phyloP scores from a whole-genome alignment of 1,140 invertebrate species.

The Stegodyphus dumicola region DNA sequence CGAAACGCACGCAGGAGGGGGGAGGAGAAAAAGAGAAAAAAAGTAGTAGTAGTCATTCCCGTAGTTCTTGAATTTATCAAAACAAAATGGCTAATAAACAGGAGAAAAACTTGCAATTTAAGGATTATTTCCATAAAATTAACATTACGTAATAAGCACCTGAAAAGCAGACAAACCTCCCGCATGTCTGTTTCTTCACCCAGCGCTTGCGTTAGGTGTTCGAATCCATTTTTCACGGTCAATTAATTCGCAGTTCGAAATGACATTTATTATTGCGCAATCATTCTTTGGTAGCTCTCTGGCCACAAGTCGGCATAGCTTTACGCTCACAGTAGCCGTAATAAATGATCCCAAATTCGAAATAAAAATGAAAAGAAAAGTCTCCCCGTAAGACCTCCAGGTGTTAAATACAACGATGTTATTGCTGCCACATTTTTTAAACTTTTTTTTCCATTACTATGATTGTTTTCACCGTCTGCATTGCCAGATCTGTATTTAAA shows the following conservation, averaged over 20 bases:
- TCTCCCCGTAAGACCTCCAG: constrained; percentile 19
- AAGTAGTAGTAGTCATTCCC: no score
- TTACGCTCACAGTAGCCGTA: constrained; percentile 14
- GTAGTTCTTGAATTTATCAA: no score
- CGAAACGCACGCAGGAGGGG: no score
- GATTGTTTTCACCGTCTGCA: no score
- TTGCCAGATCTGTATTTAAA: neutral
- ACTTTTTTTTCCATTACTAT: no score
- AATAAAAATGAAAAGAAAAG: constrained; percentile 18
- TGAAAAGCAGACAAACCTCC: no score
- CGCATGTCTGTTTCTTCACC: neutral
- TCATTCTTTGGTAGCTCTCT: neutral
- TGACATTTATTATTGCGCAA: constrained; percentile 30
- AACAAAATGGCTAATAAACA: no score
- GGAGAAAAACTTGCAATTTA: no score
- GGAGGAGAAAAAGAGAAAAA: no score
- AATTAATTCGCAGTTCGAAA: constrained; percentile 22
- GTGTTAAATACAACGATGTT: constrained; percentile 30
- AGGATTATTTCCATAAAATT: no score
- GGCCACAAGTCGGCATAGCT: neutral
- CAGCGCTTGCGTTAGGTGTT: neutral
- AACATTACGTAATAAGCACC: no score
- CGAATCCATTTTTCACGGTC: constrained; percentile 45
- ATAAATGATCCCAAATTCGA: constrained; percentile 36
- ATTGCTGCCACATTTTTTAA: neutral